These are phyloP conservation scores for Lepilemur septentrionalis DNA, from an alignment of 2,797 vertebrate genomes.

Conservation along the genomic window DNA sequence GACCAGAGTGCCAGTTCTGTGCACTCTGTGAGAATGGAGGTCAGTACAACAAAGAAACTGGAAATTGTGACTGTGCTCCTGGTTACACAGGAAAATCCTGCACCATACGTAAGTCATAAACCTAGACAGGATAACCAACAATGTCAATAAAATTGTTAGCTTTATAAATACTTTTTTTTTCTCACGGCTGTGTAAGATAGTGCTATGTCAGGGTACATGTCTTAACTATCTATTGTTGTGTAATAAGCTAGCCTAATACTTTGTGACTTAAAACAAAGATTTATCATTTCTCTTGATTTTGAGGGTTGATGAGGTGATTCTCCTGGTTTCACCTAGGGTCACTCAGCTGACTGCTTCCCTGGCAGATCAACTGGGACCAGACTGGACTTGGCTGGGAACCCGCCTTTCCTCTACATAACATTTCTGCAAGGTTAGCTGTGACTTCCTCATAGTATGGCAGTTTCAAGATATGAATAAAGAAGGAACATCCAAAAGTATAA, in stretches of 20 bases:
- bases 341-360: neutral
- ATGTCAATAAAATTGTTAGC: neutral
- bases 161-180: conserved; percentile 25
- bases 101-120: conserved; percentile 75
- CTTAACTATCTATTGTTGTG: neutral
- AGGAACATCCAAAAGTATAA: neutral
- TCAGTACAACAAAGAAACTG: conserved; percentile 82
- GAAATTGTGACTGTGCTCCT: conserved; percentile 83
- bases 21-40: conserved; percentile 82
- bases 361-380: neutral
- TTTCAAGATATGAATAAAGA: neutral
- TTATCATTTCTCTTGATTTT: neutral
- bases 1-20: conserved; percentile 84
- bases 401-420: neutral
- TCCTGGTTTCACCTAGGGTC: neutral
- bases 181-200: neutral
- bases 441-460: neutral
- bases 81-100: conserved; percentile 85
- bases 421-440: neutral
- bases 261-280: neutral
- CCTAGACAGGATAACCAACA: neutral
- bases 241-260: neutral
- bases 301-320: neutral
- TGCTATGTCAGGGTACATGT: neutral
- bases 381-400: no score